Conservation (phyloP, 2,113 vertebrate genomes). For the Semicossyphus pulcher region DNA sequence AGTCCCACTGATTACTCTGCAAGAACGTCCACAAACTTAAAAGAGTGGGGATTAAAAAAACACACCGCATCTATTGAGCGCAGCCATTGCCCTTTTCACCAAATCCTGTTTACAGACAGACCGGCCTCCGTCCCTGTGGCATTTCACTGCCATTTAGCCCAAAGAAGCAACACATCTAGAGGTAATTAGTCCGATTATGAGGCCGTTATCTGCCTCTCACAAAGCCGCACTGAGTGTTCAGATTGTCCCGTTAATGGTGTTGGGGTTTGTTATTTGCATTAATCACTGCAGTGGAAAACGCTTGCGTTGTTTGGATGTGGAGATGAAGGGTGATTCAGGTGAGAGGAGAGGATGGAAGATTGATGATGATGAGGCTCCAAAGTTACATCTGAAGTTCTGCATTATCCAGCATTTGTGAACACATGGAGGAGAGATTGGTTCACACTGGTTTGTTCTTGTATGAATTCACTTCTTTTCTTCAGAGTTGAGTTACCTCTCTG, state of each 20-base stretch:
- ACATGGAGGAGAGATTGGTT: background rate
- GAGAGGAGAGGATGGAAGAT: conserved; percentile 19
- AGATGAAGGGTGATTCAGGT: conserved; percentile 25
- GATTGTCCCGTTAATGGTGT: conserved; percentile 43
- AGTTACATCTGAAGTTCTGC: conserved; percentile 15
- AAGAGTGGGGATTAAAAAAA: conserved; percentile 48
- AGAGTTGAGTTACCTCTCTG: too few species aligned
- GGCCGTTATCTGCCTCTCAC: conserved; percentile 60
- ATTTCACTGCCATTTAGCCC: conserved; percentile 72
- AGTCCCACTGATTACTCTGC: conserved; percentile 58
- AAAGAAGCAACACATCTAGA: conserved; percentile 55
- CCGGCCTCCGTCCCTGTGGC: conserved; percentile 66
- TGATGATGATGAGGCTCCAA: conserved; percentile 20
- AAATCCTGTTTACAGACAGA: conserved; percentile 80
- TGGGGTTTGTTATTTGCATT: conserved; percentile 52
- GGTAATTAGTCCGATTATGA: conserved; percentile 76
- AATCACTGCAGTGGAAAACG: conserved; percentile 52
- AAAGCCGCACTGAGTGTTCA: conserved; percentile 47
- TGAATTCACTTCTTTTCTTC: background rate
- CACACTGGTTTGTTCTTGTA: background rate
- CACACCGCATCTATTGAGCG: conserved; percentile 50
- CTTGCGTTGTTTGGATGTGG: conserved; percentile 33
- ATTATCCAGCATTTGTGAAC: background rate
- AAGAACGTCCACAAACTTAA: conserved; percentile 53
- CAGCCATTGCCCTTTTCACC: conserved; percentile 63